Percentiles rank a stretch among this genome's conserved stretches.
phyloP scores from a whole-genome alignment of 2,888 invertebrate genomes.

The Hydriomena furcata region DNA sequence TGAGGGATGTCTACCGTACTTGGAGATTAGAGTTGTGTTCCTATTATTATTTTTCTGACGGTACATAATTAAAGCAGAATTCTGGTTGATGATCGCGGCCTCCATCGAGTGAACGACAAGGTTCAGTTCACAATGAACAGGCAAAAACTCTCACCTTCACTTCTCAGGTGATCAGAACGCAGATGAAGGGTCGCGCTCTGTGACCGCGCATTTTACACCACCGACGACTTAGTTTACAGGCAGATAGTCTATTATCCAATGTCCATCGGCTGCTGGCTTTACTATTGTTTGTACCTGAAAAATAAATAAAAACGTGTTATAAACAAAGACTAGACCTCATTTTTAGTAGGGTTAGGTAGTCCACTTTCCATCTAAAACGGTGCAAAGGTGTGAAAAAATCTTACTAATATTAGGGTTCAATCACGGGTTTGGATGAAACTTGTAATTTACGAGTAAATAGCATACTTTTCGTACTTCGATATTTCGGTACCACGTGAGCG shows the following conservation, averaged over 20 bases:
- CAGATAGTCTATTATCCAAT: conserved; percentile 17
- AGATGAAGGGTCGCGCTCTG: conserved; percentile 37
- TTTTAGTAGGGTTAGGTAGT: no score
- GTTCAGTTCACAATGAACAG: conserved; percentile 32
- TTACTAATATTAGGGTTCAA: no score
- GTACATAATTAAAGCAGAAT: conserved; percentile 24
- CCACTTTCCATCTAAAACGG: no score
- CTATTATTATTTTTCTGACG: conserved; percentile 8
- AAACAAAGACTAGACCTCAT: no score
- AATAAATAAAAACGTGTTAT: not conserved
- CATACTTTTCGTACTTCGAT: no score
- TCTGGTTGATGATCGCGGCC: conserved; percentile 23
- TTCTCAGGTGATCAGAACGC: conserved; percentile 49
- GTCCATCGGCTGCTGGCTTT: not conserved
- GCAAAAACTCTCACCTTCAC: conserved; percentile 51
- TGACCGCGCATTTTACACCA: conserved; percentile 47
- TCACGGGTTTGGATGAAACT: no score
- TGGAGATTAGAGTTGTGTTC: no score
- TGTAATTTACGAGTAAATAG: no score
- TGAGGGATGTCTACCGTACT: no score
- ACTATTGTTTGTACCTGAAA: conserved; percentile 6
- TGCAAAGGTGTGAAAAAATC: no score
- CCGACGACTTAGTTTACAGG: conserved; percentile 7
- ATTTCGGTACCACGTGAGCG: no score
- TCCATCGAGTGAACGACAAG: conserved; percentile 33